Evolutionary conservation across 2,113 vertebrate species (phyloP).

Genomic region (Nothoprocta pentlandii): DNA sequence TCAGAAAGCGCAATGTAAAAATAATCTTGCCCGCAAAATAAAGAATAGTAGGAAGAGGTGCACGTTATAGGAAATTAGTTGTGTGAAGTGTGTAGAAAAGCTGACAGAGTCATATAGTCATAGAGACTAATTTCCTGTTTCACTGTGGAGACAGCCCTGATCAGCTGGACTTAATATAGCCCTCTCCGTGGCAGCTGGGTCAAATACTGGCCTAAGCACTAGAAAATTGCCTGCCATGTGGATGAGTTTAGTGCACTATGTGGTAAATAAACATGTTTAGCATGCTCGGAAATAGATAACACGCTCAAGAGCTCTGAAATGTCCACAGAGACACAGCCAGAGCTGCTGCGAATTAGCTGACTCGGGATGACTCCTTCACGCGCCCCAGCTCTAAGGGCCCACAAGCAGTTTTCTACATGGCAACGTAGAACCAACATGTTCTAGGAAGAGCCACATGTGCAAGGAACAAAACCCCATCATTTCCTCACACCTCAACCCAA

Average conservation of each 20-base stretch:
- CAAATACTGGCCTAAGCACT: slow-evolving; percentile 55
- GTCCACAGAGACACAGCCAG: background rate
- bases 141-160: slow-evolving; percentile 33
- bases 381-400: background rate
- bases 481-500: accelerated
- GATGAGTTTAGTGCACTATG: slow-evolving; percentile 50
- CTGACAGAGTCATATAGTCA: slow-evolving; percentile 51
- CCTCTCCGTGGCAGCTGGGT: slow-evolving; percentile 63
- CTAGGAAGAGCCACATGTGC: accelerated
- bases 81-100: slow-evolving; percentile 37
- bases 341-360: slow-evolving; percentile 16
- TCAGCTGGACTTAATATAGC: slow-evolving; percentile 69
- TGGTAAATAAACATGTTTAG: slow-evolving; percentile 58
- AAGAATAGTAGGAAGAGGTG: background rate
- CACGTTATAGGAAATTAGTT: slow-evolving; percentile 35
- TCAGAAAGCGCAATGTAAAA: slow-evolving; percentile 15
- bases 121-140: slow-evolving; percentile 59
- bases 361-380: background rate
- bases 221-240: slow-evolving; percentile 66
- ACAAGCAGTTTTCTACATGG: background rate
- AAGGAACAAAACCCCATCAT: background rate
- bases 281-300: slow-evolving; percentile 26
- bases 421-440: background rate
- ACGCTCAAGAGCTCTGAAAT: slow-evolving; percentile 12
- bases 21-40: background rate